Conservation (phyloP, 2,888 invertebrate genomes). For the Xestia ashworthii region DNA sequence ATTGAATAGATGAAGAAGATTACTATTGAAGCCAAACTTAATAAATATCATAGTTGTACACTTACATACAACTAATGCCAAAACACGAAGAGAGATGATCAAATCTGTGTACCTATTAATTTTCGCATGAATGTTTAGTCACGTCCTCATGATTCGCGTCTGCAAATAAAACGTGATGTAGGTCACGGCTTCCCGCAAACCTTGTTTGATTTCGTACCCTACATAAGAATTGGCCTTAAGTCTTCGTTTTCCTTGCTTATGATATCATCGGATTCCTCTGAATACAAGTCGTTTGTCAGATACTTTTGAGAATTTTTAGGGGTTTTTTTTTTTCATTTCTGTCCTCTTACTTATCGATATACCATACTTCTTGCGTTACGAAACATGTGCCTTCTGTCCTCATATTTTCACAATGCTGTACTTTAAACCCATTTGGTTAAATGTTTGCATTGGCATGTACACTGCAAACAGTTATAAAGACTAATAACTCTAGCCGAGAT, state of each 20-base stretch:
- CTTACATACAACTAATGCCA: slow-evolving; percentile 29
- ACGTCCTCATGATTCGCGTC: slow-evolving; percentile 76
- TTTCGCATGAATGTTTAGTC: slow-evolving; percentile 56
- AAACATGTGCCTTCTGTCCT: slow-evolving; percentile 23
- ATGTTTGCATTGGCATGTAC: slow-evolving; percentile 53
- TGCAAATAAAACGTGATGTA: slow-evolving; percentile 83
- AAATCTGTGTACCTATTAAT: slow-evolving; percentile 56
- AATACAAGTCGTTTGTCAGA: not conserved
- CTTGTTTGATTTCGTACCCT: slow-evolving; percentile 74
- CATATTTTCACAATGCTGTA: slow-evolving; percentile 28
- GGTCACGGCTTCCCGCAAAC: slow-evolving; percentile 85
- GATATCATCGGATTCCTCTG: slow-evolving; percentile 40
- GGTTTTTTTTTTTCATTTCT: not conserved
- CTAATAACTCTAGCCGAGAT: slow-evolving; percentile 68
- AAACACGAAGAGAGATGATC: slow-evolving; percentile 51
- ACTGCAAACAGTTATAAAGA: slow-evolving; percentile 63
- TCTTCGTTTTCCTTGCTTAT: slow-evolving; percentile 68
- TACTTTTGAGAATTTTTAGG: not conserved
- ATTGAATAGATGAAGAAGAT: slow-evolving; percentile 48
- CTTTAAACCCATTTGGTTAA: slow-evolving; percentile 44
- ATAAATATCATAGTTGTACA: slow-evolving; percentile 17
- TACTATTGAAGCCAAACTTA: slow-evolving; percentile 30
- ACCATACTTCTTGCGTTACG: slow-evolving; percentile 1
- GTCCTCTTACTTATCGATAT: slow-evolving; percentile 6
- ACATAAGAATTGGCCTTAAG: slow-evolving; percentile 65